Evolutionary conservation across 92 coral and sea anemone genomes (phyloP), one percentile per base, ranked within the genome.

Genomic region (Heteractis magnifica): DNA sequence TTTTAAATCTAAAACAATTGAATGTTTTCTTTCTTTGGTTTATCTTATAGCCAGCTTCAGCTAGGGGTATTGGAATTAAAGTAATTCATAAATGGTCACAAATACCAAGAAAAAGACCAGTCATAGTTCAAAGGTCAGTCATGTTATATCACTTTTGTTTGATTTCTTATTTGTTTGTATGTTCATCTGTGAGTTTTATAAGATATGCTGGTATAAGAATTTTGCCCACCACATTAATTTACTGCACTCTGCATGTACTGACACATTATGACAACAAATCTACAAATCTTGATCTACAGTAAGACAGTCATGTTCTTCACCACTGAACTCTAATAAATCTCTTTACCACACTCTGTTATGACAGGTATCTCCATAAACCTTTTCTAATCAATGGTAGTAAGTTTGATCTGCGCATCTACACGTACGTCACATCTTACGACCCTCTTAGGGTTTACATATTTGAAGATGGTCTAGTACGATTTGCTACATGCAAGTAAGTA

Each of bases 401-500:
- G 82, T 97, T 97, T 92, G 99, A 97, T 76, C 92, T 97, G 34
- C 97, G 99, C 15, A 93, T 97, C 60, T 97, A 97, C 84, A 97
- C 94, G 21, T 97, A 89, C 62, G 87, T 97, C 75, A 86, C 99
- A 26, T 97, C 99, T 6, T 97, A 94, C 23, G 99, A 97, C 77
- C 99, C 99, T 9, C 85, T 97, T 9, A 86, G 99, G 78, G 86
- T 97, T 70, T 97, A 97, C 80, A 93, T 97, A 50, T 97, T 97
- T 81, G 99, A 97, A 81, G 99, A 97, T 84, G 99, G 99, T 44
- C 94, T 97, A 56, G 95, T 95, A 21, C 88, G 99, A 80, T 97
- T 97, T 92, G 99, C 99, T 34, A 97, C 99, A 10, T 97, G 99
- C 98, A 96, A 96, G 94, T 96, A 89, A 89, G 98, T 76, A 50